A percentile compares a stretch with the other conserved stretches of the same genome.
These are phyloP conservation scores for Heliconius charithonia DNA, from an alignment of 2,888 invertebrate genomes.

Conservation along the genomic window DNA sequence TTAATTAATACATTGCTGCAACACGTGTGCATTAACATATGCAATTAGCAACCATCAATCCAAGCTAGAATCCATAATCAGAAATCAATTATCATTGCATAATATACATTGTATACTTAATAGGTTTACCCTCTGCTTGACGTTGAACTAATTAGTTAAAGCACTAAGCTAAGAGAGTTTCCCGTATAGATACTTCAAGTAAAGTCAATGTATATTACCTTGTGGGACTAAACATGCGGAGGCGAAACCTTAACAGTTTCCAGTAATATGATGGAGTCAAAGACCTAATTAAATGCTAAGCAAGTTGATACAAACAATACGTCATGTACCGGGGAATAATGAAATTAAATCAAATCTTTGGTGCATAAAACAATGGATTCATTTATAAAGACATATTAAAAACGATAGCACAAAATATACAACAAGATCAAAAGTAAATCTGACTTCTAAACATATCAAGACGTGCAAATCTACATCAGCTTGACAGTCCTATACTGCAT, in stretches of 20 bases:
- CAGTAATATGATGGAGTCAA: slow-evolving; percentile 7
- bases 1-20: slow-evolving; percentile 43
- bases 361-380: slow-evolving; percentile 13
- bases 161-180: slow-evolving; percentile 42
- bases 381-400: slow-evolving; percentile 17
- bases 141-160: slow-evolving; percentile 67
- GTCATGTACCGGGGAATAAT: not conserved
- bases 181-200: slow-evolving; percentile 35
- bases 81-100: slow-evolving; percentile 69
- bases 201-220: slow-evolving; percentile 37
- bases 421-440: slow-evolving; percentile 17
- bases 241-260: slow-evolving; percentile 20
- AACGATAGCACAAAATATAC: not conserved
- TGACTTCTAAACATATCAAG: slow-evolving; percentile 26
- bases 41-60: slow-evolving; percentile 47
- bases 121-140: slow-evolving; percentile 64
- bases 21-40: slow-evolving; percentile 42
- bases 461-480: slow-evolving; percentile 29
- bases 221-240: slow-evolving; percentile 20
- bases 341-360: not conserved
- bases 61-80: slow-evolving; percentile 47
- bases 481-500: slow-evolving; percentile 22
- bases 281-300: slow-evolving; percentile 10
- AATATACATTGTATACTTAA: slow-evolving; percentile 68
- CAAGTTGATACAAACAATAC: not conserved